Evolutionary conservation across 2,113 vertebrate genomes (phyloP).

Genomic region (Pristiophorus japonicus): DNA sequence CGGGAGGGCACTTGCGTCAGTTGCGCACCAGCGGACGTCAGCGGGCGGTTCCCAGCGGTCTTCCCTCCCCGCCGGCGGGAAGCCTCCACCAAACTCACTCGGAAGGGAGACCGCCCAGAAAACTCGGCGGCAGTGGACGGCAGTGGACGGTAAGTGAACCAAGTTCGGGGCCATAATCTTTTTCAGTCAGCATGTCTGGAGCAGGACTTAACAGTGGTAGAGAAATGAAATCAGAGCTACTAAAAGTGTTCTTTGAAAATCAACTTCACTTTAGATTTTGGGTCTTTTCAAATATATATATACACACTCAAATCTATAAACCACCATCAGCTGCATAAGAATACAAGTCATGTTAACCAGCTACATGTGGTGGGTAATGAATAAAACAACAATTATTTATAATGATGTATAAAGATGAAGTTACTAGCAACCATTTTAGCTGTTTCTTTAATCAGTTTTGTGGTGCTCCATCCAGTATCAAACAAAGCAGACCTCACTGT

Average conservation of each 20-base stretch:
- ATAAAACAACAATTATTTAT: not conserved
- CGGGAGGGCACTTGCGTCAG: too few species aligned
- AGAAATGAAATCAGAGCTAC: not conserved
- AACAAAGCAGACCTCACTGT: not conserved
- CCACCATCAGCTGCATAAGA: not conserved
- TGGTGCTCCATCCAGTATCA: not conserved
- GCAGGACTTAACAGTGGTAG: not conserved
- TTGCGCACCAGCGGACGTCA: too few species aligned
- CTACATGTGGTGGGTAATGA: not conserved
- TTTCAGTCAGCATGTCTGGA: not conserved
- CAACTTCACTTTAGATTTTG: not conserved
- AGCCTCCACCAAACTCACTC: too few species aligned
- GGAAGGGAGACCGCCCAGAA: too few species aligned
- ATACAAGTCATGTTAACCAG: not conserved
- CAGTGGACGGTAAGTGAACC: too few species aligned
- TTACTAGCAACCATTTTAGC: not conserved
- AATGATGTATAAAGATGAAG: not conserved
- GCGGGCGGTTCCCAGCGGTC: too few species aligned
- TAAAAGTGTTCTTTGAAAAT: not conserved
- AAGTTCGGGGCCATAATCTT: too few species aligned
- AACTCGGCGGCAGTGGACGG: too few species aligned
- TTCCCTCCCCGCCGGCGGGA: too few species aligned
- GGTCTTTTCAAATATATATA: not conserved
- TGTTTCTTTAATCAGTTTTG: not conserved
- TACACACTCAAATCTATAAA: not conserved